These are phyloP conservation scores for Pseudorasbora parva DNA, from an alignment of 2,113 vertebrate genomes.

Conservation along the genomic window DNA sequence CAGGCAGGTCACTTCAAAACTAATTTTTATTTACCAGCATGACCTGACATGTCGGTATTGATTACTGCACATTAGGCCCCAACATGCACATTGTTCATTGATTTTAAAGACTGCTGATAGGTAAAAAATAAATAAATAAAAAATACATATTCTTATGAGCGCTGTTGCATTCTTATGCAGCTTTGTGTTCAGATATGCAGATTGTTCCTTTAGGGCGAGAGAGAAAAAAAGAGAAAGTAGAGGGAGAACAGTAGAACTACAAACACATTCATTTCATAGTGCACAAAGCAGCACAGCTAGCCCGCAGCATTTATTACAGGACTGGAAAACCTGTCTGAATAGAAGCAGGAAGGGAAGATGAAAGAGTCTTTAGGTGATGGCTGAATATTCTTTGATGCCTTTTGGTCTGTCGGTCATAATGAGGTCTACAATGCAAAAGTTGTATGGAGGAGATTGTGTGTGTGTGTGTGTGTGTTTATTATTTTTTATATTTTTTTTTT, in stretches of 20 bases:
- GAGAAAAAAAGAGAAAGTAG: not conserved
- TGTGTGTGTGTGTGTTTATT: not conserved
- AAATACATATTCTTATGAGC: not conserved
- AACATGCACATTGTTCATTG: constrained; percentile 1
- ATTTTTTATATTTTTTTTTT: not conserved
- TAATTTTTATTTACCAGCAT: constrained; percentile 6
- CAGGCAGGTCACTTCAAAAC: constrained; percentile 15
- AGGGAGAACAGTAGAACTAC: constrained; percentile 32
- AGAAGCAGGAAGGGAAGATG: constrained; percentile 45
- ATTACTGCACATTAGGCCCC: not conserved
- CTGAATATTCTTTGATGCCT: constrained; percentile 44
- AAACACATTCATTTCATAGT: constrained; percentile 43
- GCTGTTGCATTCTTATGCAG: constrained; percentile 20
- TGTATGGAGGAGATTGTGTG: not conserved
- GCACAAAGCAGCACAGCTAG: constrained; percentile 36
- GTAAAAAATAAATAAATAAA: not conserved
- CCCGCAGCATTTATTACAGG: constrained; percentile 41
- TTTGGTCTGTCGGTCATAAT: constrained; percentile 44
- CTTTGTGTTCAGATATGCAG: constrained; percentile 35
- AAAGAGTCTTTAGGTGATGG: constrained; percentile 39
- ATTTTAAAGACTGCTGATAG: constrained; percentile 35
- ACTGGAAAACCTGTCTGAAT: constrained; percentile 40
- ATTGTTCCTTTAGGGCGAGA: constrained; percentile 37
- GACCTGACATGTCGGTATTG: constrained; percentile 21
- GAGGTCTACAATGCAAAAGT: constrained; percentile 30